phyloP scores from a whole-genome alignment of 2,113 vertebrate species.

The Athene cunicularia region DNA sequence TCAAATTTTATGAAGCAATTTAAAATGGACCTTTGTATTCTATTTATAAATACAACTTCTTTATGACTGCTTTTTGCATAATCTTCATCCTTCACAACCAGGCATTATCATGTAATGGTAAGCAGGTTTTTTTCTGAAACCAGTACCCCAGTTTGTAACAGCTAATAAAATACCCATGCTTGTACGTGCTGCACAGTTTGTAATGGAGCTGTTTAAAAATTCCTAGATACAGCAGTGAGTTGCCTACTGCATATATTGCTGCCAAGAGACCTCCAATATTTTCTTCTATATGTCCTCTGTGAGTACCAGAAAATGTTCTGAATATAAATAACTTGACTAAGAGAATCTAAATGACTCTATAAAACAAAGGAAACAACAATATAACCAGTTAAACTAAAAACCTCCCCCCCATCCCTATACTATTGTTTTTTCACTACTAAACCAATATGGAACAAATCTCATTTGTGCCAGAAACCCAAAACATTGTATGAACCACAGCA shows the following conservation, averaged over 20 bases:
- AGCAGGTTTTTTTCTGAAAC: conserved; percentile 6
- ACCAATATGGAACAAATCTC: not conserved
- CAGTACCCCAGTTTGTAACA: conserved; percentile 10
- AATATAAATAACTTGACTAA: not conserved
- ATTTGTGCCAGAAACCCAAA: not conserved
- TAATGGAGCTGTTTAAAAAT: conserved; percentile 27
- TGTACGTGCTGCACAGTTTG: not conserved
- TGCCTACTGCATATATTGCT: not conserved
- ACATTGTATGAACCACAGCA: not conserved
- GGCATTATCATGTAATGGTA: not conserved
- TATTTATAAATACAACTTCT: conserved; percentile 37
- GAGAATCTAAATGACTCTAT: not conserved
- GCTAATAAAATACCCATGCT: not conserved
- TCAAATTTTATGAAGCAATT: conserved; percentile 38
- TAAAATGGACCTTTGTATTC: conserved; percentile 22
- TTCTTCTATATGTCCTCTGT: conserved; percentile 12
- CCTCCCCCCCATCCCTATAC: not conserved
- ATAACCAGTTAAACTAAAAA: not conserved
- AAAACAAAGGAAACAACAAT: not conserved
- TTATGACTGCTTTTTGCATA: conserved; percentile 37
- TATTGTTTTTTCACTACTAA: not conserved
- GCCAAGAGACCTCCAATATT: conserved; percentile 7
- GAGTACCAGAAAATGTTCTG: conserved; percentile 18
- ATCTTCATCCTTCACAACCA: conserved; percentile 16
- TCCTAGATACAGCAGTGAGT: not conserved